Conservation (phyloP, 2,797 vertebrate genomes). For the Brachyalestes nurse region DNA sequence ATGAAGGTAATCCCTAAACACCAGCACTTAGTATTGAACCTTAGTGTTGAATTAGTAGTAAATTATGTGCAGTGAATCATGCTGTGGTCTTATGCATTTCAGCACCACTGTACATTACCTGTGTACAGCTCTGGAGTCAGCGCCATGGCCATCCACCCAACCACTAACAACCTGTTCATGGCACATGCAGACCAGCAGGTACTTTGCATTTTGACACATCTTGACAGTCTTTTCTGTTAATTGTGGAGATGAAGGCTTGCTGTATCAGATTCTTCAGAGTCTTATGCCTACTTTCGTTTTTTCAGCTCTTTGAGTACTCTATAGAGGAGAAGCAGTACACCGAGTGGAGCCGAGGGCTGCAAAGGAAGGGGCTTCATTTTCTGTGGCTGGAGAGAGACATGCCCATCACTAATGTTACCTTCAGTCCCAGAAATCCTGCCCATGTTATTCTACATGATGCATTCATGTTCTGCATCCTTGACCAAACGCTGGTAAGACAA, state of each 20-base stretch:
- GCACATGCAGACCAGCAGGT: slow-evolving; percentile 93
- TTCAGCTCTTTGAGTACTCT: slow-evolving; percentile 89
- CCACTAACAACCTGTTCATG: slow-evolving; percentile 82
- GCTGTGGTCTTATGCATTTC: slow-evolving; percentile 36
- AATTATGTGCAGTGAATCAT: neutral
- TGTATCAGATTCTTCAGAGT: neutral
- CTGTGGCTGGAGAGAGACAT: slow-evolving; percentile 88
- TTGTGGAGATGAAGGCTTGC: too few species aligned
- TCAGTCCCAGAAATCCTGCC: slow-evolving; percentile 79
- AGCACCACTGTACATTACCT: slow-evolving; percentile 89
- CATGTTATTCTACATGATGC: slow-evolving; percentile 88
- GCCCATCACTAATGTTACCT: slow-evolving; percentile 85
- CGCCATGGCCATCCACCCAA: slow-evolving; percentile 86
- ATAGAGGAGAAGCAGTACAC: slow-evolving; percentile 87
- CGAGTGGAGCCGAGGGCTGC: slow-evolving; percentile 85
- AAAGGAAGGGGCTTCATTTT: slow-evolving; percentile 84
- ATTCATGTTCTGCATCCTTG: slow-evolving; percentile 92
- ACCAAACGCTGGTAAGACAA: slow-evolving; percentile 87
- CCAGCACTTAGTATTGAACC: neutral
- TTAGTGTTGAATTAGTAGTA: neutral
- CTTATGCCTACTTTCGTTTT: neutral
- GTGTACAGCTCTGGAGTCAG: slow-evolving; percentile 85
- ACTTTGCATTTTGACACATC: too few species aligned
- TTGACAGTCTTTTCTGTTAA: neutral
- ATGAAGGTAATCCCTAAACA: slow-evolving; percentile 77